These are phyloP conservation scores for Linepithema humile DNA, from an alignment of 1,140 invertebrate species.

Conservation along the genomic window DNA sequence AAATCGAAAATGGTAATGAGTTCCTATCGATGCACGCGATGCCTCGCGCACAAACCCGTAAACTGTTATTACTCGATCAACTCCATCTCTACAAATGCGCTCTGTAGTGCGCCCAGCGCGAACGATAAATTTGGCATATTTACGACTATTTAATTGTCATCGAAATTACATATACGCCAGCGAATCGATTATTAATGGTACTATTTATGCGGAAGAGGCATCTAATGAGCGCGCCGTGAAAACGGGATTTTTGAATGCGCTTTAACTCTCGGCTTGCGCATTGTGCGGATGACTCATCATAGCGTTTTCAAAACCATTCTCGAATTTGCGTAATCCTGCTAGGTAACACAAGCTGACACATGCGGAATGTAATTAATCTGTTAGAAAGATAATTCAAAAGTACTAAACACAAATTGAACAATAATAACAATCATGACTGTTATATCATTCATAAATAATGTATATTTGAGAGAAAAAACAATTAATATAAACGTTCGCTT, in stretches of 20 bases:
- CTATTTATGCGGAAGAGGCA: conserved; percentile 6
- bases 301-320: neutral
- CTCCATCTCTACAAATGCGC: neutral
- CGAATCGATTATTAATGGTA: conserved; percentile 37
- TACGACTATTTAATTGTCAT: conserved; percentile 34
- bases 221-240: neutral
- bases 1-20: conserved; percentile 48
- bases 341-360: neutral
- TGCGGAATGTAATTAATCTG: neutral
- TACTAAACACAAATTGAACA: neutral
- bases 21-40: neutral
- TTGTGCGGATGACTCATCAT: conserved; percentile 16
- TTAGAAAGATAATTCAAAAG: neutral
- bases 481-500: neutral
- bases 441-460: neutral
- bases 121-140: conserved; percentile 23
- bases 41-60: neutral
- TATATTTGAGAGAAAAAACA: neutral
- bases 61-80: conserved; percentile 45
- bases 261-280: neutral
- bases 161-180: conserved; percentile 12
- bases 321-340: neutral
- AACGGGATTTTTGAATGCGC: conserved; percentile 6
- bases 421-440: neutral
- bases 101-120: neutral